These are phyloP conservation scores for Ladona fulva DNA, from an alignment of 1,140 invertebrate species.

Conservation along the genomic window DNA sequence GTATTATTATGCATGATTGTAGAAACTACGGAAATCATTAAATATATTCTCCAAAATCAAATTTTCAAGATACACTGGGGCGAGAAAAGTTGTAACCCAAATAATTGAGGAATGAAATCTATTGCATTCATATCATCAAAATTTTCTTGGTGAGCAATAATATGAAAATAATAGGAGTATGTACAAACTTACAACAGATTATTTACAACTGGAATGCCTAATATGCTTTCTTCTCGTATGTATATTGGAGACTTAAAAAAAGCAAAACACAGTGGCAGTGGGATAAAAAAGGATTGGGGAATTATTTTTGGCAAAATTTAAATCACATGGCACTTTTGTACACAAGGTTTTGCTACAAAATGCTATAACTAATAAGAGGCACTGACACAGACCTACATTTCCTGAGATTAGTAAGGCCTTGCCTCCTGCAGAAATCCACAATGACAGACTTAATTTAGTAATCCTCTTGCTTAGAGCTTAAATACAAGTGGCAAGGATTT, in stretches of 20 bases:
- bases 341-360: not conserved
- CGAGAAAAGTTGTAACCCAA: too few species aligned
- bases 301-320: slow-evolving; percentile 8
- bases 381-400: not conserved
- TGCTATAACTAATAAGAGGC: not conserved
- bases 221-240: not conserved
- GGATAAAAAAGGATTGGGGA: not conserved
- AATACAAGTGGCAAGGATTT: not conserved
- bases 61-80: too few species aligned
- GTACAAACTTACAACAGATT: not conserved
- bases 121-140: too few species aligned
- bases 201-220: not conserved
- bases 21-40: too few species aligned
- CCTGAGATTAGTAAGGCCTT: not conserved
- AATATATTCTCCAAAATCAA: too few species aligned
- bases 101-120: too few species aligned
- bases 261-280: slow-evolving; percentile 2
- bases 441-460: not conserved
- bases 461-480: not conserved
- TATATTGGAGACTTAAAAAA: not conserved
- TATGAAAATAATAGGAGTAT: not conserved
- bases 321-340: slow-evolving; percentile 9
- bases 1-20: too few species aligned
- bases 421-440: not conserved
- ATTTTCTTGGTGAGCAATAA: not conserved